Base-by-base conservation (phyloP, 2,113 vertebrate species). In the Nymphicus hollandicus region DNA sequence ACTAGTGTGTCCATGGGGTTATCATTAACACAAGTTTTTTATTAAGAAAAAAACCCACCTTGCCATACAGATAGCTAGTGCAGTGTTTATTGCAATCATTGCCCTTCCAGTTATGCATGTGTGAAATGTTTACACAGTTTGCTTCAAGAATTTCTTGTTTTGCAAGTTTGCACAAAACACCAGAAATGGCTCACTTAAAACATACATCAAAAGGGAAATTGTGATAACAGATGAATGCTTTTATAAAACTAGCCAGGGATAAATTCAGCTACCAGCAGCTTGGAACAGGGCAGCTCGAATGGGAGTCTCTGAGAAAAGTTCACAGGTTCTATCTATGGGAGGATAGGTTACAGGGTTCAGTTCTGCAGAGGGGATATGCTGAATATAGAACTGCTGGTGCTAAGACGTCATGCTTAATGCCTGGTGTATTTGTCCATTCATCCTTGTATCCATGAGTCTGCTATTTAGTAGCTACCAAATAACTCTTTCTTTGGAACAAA, bases 71-170 rank as follows among this genome's bases (percentile, higher is more conserved):
- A 43, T 20, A 74, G 31, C 37, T 85, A 29, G 52, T n/a, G 43
- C 70, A 86, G 28, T 35, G 50, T 88, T 95, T 64, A 25, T 49
- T 86, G 60, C 84, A 39, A 80, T 81, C 29, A 61, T 68, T 74
- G 44, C 37, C 70, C 95, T 91, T 71, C 37, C 66, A 80, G 70
- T 55, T 74, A 90, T 28, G 46, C 43, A 47, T 10, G 8, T 71
- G 25, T 78, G 63, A 91, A 94, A 91, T 81, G 50, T 69, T 96
- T 93, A 71, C 63, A 94, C 19, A 55, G 66, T 95, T 93, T 91
- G 41, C 65, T 91, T 90, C 47, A 81, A 85, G 85, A 93, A 90
- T 95, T 77, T 94, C 76, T 94, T 86, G 77, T 69, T 93, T 84
- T 89, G 63, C 73, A 92, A 87, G 93, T 94, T 93, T 10, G 1